Conservation (phyloP, 2,113 vertebrate species). For the Cranoglanis bouderius region DNA sequence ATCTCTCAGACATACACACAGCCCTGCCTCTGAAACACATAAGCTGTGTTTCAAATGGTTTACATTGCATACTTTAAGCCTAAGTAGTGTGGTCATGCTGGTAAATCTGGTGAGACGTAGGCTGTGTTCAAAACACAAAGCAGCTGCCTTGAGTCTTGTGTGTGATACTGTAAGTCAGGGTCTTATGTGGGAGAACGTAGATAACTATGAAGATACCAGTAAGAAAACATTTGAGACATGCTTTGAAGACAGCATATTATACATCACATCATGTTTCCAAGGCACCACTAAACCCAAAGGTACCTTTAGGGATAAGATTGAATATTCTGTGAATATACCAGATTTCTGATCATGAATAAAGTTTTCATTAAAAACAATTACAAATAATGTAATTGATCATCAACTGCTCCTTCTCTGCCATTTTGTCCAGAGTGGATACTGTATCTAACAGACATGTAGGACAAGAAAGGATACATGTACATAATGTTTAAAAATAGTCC, state of each 20-base stretch:
- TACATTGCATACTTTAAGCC: neutral
- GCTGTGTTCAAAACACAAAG: neutral
- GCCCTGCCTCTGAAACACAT: neutral
- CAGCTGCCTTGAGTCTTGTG: neutral
- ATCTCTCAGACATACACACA: constrained; percentile 13
- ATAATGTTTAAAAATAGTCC: neutral
- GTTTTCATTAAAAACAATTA: neutral
- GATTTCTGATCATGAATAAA: neutral
- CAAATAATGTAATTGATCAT: neutral
- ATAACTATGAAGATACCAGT: neutral
- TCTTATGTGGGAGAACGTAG: neutral
- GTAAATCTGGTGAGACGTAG: neutral
- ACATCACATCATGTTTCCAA: neutral
- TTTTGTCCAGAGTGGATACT: neutral
- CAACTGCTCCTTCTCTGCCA: neutral
- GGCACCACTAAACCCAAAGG: neutral
- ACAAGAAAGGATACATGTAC: too few species aligned
- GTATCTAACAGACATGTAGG: too few species aligned
- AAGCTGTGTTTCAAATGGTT: neutral
- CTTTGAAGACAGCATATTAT: neutral
- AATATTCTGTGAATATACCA: neutral
- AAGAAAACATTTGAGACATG: neutral
- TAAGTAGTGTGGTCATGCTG: neutral
- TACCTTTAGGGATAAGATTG: neutral
- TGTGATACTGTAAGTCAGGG: too few species aligned